A percentile compares a stretch with the other conserved stretches of the same genome.
These are phyloP conservation scores for Kobus ellipsiprymnus DNA, from an alignment of 2,113 vertebrate genomes.

Conservation along the genomic window DNA sequence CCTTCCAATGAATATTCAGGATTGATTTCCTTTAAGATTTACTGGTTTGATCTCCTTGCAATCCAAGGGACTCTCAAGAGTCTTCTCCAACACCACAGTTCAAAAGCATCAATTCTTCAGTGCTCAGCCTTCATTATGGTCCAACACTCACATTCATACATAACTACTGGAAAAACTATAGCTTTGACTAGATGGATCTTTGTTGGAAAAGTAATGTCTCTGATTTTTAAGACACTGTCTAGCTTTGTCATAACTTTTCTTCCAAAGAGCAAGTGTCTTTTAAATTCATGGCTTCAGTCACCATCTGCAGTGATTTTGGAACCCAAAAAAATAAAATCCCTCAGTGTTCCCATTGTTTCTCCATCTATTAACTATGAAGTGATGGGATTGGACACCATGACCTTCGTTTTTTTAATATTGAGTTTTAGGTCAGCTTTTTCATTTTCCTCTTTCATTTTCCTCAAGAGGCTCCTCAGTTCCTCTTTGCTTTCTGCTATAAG, in stretches of 20 bases:
- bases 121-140: neutral
- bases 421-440: neutral
- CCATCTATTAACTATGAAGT: neutral
- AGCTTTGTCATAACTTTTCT: neutral
- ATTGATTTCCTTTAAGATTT: neutral
- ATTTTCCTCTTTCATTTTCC: neutral
- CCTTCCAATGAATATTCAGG: neutral
- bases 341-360: neutral
- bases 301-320: neutral
- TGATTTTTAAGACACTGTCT: neutral
- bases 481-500: neutral
- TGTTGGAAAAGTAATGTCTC: neutral
- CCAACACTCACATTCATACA: neutral
- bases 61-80: neutral
- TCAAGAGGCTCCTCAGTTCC: neutral
- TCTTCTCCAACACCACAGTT: neutral
- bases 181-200: neutral
- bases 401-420: neutral
- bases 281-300: neutral
- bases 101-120: accelerated
- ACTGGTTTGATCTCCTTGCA: neutral
- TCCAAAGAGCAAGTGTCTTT: neutral
- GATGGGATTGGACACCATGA: neutral
- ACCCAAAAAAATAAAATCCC: neutral
- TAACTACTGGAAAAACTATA: neutral